Evolutionary conservation across 1,140 invertebrate genomes (phyloP), one percentile per base, ranked within the genome.

Genomic region (Penaeus vannamei): DNA sequence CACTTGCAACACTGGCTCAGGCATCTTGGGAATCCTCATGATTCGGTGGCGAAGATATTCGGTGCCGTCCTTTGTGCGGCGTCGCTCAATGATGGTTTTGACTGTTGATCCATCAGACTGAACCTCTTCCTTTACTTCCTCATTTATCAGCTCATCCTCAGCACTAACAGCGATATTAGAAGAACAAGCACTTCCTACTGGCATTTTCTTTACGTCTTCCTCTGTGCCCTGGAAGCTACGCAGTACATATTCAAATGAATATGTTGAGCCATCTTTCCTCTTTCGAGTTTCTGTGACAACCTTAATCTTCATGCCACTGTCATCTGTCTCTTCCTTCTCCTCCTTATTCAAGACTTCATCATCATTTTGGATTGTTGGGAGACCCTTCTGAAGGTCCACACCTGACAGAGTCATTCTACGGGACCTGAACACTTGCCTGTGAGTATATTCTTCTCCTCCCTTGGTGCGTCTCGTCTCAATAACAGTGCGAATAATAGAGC

Each of bases 41-140:
- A 91, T 86, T 23, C 91, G 91, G 69, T 91, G 91, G 26, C 91
- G 91, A 23, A 91, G 66, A 79, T 91, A 91, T 32, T 91, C 89
- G 2, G 89, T 91, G 46, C 91, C 91, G 72, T 91, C 91, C 84
- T 90, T 91, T 17, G 91, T 89, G 23, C 89, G 72, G 23, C 91
- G 80, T 32, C 91, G 85, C 64, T 91, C 91, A 36, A 91, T 90
- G 62, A 91, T 89, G 2, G 91, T 91, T 77, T 83, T 90, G 7
- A 91, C 87, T n/a, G 87, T 90, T 42, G 86, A 86, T 32, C 89
- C 91, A 82, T 90, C 89, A 22, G 80, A 72, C 62, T 89, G 89
- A 32, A 89, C 77, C n/a, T 91, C 91, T 62, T 91, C 91, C 53
- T 91, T 91, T 20, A 91, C 87, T 26, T 91, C 91, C 61, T 91